Percentiles rank a stretch among this genome's conserved stretches.
Conservation (phyloP, 2,797 vertebrate genomes). For the Sternarchorhynchus goeldii region DNA sequence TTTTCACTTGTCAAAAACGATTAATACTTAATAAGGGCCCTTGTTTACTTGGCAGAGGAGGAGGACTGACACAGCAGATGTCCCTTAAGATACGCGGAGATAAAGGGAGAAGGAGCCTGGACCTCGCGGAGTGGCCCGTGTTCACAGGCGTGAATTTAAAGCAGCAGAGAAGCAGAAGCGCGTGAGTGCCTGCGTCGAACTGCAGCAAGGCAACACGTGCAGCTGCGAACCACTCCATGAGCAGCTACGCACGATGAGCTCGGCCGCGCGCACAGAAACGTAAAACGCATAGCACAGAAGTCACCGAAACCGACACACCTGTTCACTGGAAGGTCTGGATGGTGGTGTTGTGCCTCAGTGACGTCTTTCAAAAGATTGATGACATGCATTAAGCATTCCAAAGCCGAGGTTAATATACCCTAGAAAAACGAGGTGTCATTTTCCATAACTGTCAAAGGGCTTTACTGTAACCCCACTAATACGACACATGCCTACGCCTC, state of each 20-base stretch:
- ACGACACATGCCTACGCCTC: too few species aligned
- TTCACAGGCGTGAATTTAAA: too few species aligned
- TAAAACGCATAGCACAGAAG: not conserved
- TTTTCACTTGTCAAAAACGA: slow-evolving; percentile 56
- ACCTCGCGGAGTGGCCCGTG: slow-evolving; percentile 9
- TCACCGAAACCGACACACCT: slow-evolving; percentile 40
- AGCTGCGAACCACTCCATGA: too few species aligned
- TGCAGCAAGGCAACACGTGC: too few species aligned
- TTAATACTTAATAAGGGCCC: slow-evolving; percentile 75
- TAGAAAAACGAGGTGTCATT: not conserved
- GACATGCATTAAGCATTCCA: slow-evolving; percentile 47
- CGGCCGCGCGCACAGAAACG: not conserved
- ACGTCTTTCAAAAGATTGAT: slow-evolving; percentile 34
- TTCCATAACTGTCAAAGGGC: too few species aligned
- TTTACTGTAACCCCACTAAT: too few species aligned
- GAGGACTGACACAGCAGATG: slow-evolving; percentile 71
- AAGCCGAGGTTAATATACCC: slow-evolving; percentile 24
- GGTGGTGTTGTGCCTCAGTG: slow-evolving; percentile 20
- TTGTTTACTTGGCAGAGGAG: slow-evolving; percentile 70
- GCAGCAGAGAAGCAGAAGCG: not conserved
- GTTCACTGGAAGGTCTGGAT: slow-evolving; percentile 21
- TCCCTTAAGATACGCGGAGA: slow-evolving; percentile 59
- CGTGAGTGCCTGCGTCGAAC: not conserved
- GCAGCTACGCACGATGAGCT: too few species aligned
- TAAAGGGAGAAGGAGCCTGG: slow-evolving; percentile 46